A percentile compares a stretch with the other conserved stretches of the same genome.
These are phyloP conservation scores for Gonocerus acuteangulatus DNA, from an alignment of 2,888 invertebrate species.

Conservation along the genomic window DNA sequence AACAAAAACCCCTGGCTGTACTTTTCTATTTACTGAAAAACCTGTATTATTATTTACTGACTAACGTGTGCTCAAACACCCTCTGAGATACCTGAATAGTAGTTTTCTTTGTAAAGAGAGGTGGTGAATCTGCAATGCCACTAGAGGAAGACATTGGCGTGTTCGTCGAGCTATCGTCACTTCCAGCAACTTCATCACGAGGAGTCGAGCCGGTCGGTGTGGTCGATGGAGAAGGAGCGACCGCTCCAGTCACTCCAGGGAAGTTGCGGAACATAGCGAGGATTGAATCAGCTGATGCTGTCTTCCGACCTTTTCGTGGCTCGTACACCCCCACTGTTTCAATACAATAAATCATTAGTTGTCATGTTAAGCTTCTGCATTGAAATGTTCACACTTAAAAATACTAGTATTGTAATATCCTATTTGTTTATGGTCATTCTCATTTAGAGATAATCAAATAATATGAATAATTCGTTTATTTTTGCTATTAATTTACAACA, in stretches of 20 bases:
- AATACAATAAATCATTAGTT: too few species aligned
- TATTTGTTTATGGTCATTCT: too few species aligned
- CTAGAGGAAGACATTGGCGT: conserved; percentile 53
- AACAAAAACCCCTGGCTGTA: too few species aligned
- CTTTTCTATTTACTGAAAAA: too few species aligned
- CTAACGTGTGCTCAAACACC: too few species aligned
- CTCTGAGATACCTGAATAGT: conserved; percentile 40
- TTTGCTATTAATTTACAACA: too few species aligned
- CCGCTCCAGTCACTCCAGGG: conserved; percentile 56
- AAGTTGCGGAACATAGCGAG: conserved; percentile 70
- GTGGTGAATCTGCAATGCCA: conserved; percentile 56
- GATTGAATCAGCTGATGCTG: conserved; percentile 59
- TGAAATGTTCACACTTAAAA: too few species aligned
- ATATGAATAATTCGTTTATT: too few species aligned
- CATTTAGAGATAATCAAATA: too few species aligned
- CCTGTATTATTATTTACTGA: too few species aligned
- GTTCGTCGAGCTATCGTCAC: conserved; percentile 53
- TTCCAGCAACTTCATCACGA: conserved; percentile 59
- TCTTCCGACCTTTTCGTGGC: conserved; percentile 29
- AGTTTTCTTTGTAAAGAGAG: conserved; percentile 43
- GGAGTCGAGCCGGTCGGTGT: conserved; percentile 61
- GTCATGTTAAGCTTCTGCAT: too few species aligned
- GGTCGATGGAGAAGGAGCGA: conserved; percentile 58
- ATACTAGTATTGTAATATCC: too few species aligned
- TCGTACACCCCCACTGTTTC: conserved; percentile 7